Base-by-base conservation (phyloP, 2,113 vertebrate genomes). In the Alaudala cheleensis region DNA sequence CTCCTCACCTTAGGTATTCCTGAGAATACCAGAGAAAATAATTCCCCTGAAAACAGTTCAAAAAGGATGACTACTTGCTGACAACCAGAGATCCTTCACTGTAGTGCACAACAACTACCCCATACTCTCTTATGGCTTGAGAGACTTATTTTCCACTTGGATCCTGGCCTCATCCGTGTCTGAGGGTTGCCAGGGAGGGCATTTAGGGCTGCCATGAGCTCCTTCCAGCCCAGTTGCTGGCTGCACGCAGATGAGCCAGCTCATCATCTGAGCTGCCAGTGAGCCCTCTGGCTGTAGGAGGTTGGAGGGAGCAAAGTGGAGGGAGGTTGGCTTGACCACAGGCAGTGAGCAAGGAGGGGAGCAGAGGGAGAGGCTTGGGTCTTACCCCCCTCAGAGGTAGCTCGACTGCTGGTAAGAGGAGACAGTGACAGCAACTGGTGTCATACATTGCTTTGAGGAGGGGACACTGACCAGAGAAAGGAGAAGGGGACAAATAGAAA, bases 191-290 rank as follows among this genome's bases (percentile, higher is more conserved):
- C 88, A 88, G 93, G 81, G 84, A 95, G 96, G 91, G 81, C 92
- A 92, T 96, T 95, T 95, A 94, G 93, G 93, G 71, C 93, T 94
- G 91, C 78, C 5, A 20, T 74, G 82, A 93, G 82, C 82, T 95
- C 53, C 95, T 97, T 97, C 93, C 94, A 88, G 86, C 88, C 92
- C 94, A 94, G 72, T 97, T 93, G 88, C 92, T 95, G 90, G 76
- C 91, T 96, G 87, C 69, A 81, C 76, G 49, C 87, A 95, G 95
- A 96, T 96, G 91, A 96, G 93, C 87, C 91, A 88, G 82, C 92
- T 93, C 91, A 90, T 95, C 93, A 86, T 45, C 81, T 81, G 78
- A 83, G 86, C 93, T 96, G 93, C 90, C 92, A 93, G 90, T 81
- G 90, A 93, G 88, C 69, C 94, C 94, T 94, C 81, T 0, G 9